Base-by-base conservation (phyloP, 2,113 vertebrate genomes). In the Tachycineta bicolor region DNA sequence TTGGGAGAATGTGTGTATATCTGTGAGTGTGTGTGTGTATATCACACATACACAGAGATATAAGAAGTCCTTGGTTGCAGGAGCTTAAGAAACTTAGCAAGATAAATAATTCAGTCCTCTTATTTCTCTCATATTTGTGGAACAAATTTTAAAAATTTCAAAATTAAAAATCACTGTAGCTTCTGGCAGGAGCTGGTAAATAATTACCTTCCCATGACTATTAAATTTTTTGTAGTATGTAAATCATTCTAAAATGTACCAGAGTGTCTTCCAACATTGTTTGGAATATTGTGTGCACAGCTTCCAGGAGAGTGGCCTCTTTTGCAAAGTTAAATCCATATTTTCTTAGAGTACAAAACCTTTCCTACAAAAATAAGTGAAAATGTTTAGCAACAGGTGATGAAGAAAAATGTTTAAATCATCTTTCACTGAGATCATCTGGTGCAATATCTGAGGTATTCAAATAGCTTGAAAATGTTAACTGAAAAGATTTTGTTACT, bases 11-110 rank as follows among this genome's bases (percentile, higher is more conserved):
- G 18, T 37, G 11, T 44, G 16, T 50, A 6, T 65, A 3, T 65
- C 2, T 63, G 13, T 29, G 7, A 7, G 6, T 10, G 9, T 34
- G 9, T 47, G 1, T 34, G 2, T 39, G 2, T 31, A 28, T 3
- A 21, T 2, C 2, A 69, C 6, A 19, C 5, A 20, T 1, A 3
- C 6, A 34, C 18, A 33, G 41, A 87, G 12, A 71, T 10, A 17
- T 4, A 59, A 60, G 33, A 26, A 29, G 11, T 41, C 21, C 20
- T 90, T 67, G 19, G 6, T 53, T 83, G 20, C 44, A 60, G 44
- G 21, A 86, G 11, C 46, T 86, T 80, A 9, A 13, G 46, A 53
- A 94, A 69, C 9, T 46, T 39, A 6, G 3, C 12, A 84, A 68
- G 83, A 37, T 44, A 59, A 85, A 18, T 53, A 37, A 63, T 55